Percentiles rank a stretch among this genome's conserved stretches.
These are phyloP conservation scores for Hylaea fasciaria DNA, from an alignment of 2,888 invertebrate genomes.

Conservation along the genomic window DNA sequence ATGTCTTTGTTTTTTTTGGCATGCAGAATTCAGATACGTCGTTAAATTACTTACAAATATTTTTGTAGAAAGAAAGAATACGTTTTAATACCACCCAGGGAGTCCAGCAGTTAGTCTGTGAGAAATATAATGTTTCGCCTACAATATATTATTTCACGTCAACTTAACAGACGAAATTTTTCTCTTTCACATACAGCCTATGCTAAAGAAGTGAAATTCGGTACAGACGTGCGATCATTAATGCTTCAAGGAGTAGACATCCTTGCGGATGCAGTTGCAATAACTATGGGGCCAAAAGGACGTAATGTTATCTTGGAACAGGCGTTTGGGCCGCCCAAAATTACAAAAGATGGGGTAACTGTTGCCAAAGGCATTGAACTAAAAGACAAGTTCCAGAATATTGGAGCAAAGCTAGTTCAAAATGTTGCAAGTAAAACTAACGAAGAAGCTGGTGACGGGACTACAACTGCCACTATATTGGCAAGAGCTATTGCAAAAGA, in stretches of 20 bases:
- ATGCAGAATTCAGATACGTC: too few relatives aligned
- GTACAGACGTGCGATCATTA: conserved; percentile 95
- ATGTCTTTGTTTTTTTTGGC: too few relatives aligned
- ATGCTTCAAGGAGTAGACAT: conserved; percentile 99
- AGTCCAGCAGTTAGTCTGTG: too few relatives aligned
- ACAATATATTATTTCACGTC: conserved; percentile 37
- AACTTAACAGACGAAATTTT: conserved; percentile 37
- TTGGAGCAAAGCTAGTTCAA: conserved; percentile 98
- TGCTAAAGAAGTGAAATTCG: conserved; percentile 98
- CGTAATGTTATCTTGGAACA: conserved; percentile 99
- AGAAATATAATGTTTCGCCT: conserved; percentile 65
- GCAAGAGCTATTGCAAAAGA: conserved; percentile 99
- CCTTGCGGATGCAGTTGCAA: conserved; percentile 98
- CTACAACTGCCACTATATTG: conserved; percentile 98
- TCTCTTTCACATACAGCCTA: conserved; percentile 65
- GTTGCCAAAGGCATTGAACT: conserved; percentile 99
- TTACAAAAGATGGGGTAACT: conserved; percentile 99
- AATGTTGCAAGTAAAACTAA: conserved; percentile 99
- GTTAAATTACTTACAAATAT: too few relatives aligned
- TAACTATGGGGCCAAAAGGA: conserved; percentile 99
- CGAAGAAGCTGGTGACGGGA: conserved; percentile 99
- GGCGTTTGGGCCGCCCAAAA: conserved; percentile 99
- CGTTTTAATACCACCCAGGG: too few relatives aligned
- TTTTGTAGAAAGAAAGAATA: too few relatives aligned
- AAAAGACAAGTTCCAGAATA: conserved; percentile 99